Percentiles rank a stretch among this genome's conserved stretches.
phyloP scores from a whole-genome alignment of 2,113 vertebrate species.

The Gadus macrocephalus region DNA sequence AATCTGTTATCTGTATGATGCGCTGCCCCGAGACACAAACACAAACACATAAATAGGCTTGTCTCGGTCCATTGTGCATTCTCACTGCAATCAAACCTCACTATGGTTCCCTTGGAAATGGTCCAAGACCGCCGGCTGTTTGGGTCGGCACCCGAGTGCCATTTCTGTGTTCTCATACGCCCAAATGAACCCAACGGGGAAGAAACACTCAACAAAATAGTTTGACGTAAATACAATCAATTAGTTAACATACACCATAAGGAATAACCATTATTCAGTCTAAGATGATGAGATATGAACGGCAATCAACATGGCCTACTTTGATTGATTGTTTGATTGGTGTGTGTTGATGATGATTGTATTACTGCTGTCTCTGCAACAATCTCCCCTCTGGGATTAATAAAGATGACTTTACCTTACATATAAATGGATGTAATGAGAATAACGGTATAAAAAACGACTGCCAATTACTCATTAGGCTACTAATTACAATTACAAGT shows the following conservation, averaged over 20 bases:
- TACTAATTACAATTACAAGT: too few relatives aligned
- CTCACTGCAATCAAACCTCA: neutral
- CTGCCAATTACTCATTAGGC: too few relatives aligned
- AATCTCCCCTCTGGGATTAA: too few relatives aligned
- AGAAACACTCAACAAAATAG: neutral
- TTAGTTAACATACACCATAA: neutral
- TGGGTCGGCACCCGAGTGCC: conserved; percentile 19
- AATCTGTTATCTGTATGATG: neutral
- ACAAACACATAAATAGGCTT: neutral
- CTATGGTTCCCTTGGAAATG: neutral
- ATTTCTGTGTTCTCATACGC: conserved; percentile 33
- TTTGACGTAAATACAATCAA: neutral
- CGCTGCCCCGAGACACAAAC: neutral
- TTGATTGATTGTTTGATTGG: too few relatives aligned
- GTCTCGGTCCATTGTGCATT: neutral
- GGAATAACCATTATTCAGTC: neutral
- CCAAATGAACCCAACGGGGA: conserved; percentile 22
- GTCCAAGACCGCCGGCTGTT: conserved; percentile 20
- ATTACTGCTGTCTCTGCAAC: too few relatives aligned
- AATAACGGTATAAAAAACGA: too few relatives aligned
- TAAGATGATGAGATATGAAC: neutral
- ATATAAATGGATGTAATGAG: too few relatives aligned
- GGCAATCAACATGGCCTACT: too few relatives aligned
- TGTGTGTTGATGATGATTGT: too few relatives aligned
- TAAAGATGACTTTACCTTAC: too few relatives aligned